Evolutionary conservation across 35 echinoderm and acorn worm species (phyloP).

Genomic region (Stichopus chloronotus): DNA sequence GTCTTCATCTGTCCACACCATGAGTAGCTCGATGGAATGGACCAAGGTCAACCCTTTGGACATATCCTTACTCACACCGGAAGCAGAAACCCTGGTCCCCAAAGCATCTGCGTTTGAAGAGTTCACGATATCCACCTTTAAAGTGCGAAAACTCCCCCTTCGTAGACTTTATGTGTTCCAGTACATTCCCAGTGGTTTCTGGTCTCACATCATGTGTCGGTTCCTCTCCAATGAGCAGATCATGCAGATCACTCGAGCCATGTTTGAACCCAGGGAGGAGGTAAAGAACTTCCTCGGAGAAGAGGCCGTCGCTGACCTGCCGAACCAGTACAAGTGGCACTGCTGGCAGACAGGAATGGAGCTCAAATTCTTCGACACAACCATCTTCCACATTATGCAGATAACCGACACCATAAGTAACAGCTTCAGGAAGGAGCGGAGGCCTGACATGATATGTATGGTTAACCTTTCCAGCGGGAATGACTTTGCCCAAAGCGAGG

Average conservation of each 20-base stretch:
- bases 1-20: neutral
- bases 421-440: slow-evolving; percentile 81
- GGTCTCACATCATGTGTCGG: slow-evolving; percentile 93
- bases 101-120: slow-evolving; percentile 54
- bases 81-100: neutral
- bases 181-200: slow-evolving; percentile 98
- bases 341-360: slow-evolving; percentile 97
- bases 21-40: neutral
- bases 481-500: slow-evolving; percentile 48
- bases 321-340: slow-evolving; percentile 75
- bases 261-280: slow-evolving; percentile 67
- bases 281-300: slow-evolving; percentile 65
- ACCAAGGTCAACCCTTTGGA: slow-evolving; percentile 64
- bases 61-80: slow-evolving; percentile 50
- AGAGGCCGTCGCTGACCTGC: slow-evolving; percentile 51
- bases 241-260: slow-evolving; percentile 51
- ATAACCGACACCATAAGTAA: slow-evolving; percentile 65
- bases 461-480: slow-evolving; percentile 64
- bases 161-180: slow-evolving; percentile 88
- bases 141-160: slow-evolving; percentile 75
- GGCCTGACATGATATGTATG: slow-evolving; percentile 87
- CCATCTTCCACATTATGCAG: slow-evolving; percentile 88
- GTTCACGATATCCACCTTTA: slow-evolving; percentile 61
- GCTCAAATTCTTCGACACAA: slow-evolving; percentile 74
- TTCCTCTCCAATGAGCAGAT: slow-evolving; percentile 82